Evolutionary conservation across 2,797 vertebrate genomes (phyloP).

Genomic region (Agapornis canus): DNA sequence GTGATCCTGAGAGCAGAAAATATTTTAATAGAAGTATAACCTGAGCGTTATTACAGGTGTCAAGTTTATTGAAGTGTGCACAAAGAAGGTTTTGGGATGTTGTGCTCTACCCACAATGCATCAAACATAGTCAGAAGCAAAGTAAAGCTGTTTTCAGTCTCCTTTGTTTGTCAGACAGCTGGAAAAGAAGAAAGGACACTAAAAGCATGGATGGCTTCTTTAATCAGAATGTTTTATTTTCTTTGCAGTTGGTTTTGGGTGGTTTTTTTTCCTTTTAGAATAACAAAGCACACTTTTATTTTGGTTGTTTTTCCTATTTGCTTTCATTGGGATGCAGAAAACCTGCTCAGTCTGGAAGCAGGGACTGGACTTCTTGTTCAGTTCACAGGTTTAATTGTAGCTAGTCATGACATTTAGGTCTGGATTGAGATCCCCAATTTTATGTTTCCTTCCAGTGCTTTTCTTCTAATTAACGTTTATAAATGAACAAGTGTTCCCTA

Average conservation of each 20-base stretch:
- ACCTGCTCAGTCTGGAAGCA: neutral
- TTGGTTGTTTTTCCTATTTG: neutral
- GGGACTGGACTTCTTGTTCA: neutral
- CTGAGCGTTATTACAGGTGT: neutral
- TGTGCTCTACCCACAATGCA: rapidly evolving
- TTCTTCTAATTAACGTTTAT: neutral
- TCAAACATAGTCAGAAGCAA: neutral
- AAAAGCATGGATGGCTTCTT: neutral
- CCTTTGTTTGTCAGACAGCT: neutral
- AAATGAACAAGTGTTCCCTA: neutral
- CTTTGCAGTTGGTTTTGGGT: neutral
- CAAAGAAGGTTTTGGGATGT: neutral
- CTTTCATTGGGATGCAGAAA: neutral
- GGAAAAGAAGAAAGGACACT: neutral
- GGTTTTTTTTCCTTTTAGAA: neutral
- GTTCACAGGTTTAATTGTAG: neutral
- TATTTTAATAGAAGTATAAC: neutral
- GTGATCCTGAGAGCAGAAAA: neutral
- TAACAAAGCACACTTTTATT: neutral
- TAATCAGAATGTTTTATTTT: neutral
- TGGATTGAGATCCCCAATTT: neutral
- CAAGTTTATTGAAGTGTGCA: neutral
- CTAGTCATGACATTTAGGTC: neutral
- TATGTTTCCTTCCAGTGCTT: neutral
- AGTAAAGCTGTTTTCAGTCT: neutral